Base-by-base conservation (phyloP, 2,888 invertebrate genomes). In the Caenorhabditis uteleia region DNA sequence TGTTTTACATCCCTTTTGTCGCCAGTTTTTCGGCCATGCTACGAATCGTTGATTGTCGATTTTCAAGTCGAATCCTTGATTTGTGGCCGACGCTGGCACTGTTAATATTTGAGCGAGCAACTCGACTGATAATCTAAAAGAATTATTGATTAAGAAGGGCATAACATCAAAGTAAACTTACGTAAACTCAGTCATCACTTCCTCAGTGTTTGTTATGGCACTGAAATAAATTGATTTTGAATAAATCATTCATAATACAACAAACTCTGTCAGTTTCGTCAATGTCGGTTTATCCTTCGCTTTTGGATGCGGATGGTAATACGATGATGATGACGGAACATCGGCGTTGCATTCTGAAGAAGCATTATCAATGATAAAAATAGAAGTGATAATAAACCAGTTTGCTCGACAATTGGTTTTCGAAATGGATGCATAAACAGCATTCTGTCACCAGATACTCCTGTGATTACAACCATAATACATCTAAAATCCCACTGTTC, bases 21-120 rank as follows among this genome's bases (percentile, higher is more conserved):
- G 26, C 64, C 58, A 58, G 26, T 51, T 56, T 36, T 69, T 68
- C 14, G 79, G 77, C 49, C 64, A 75, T 12, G 75, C 79, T 12
- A 74, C 79, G 49, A 75, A 80, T 33, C 79, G 57, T 34, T 70
- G 60, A 27, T 73, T 77, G 57, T 79, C 77, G 21, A 79, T 67
- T 56, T 73, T 70, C 57, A 77, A 46, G 31, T 73, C 75, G 51
- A 80, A 77, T 7, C 68, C 62, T 36, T 69, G 51, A 29, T 74
- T 71, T 34, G 54, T 58, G 3, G 48, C 56, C n/a, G 54, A 57
- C 31, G 67, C 61, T 36, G 75, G 77, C n/a, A 73, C 69, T 45
- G 66, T 70, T 8, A 79, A 57, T 16, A 75, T 56, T 7, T 70
- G 50, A 0, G 74, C 75, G n/a, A 79, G 58, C 65, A 77, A 72